Conservation (phyloP, 2,888 invertebrate genomes). For the Cerastoderma edule region DNA sequence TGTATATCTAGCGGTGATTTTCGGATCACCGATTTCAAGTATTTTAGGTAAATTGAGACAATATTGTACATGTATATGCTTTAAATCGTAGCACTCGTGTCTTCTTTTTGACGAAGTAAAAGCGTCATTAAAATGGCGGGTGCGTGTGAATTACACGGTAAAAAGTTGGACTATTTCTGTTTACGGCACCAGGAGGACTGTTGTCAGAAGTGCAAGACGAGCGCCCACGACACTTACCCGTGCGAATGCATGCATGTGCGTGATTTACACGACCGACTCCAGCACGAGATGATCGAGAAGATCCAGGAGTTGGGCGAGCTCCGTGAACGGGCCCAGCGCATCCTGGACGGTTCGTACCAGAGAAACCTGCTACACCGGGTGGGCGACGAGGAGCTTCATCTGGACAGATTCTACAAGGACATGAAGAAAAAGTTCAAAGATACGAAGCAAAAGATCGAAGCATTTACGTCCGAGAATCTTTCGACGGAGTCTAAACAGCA, state of each 20-base stretch:
- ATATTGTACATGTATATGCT: too few species aligned
- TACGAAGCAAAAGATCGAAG: conserved; percentile 46
- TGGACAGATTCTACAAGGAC: conserved; percentile 52
- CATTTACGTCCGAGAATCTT: conserved; percentile 55
- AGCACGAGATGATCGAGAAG: conserved; percentile 52
- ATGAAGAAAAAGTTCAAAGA: conserved; percentile 56
- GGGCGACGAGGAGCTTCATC: conserved; percentile 51
- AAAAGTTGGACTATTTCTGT: conserved; percentile 54
- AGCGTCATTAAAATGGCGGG: too few species aligned
- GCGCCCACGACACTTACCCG: conserved; percentile 39
- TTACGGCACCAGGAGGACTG: conserved; percentile 50
- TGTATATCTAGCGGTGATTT: too few species aligned
- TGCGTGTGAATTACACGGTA: conserved; percentile 55
- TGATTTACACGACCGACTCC: conserved; percentile 51
- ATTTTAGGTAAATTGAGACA: too few species aligned
- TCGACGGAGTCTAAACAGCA: conserved; percentile 40
- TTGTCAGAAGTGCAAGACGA: conserved; percentile 44
- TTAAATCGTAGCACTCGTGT: too few species aligned
- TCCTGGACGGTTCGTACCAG: conserved; percentile 55
- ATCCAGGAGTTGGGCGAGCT: conserved; percentile 45
- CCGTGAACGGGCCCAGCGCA: conserved; percentile 39
- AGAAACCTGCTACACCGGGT: conserved; percentile 48
- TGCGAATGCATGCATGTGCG: conserved; percentile 56
- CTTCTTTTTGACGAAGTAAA: too few species aligned
- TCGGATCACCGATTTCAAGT: too few species aligned